Evolutionary conservation across 2,113 vertebrate genomes (phyloP).

Genomic region (Lepisosteus oculatus): DNA sequence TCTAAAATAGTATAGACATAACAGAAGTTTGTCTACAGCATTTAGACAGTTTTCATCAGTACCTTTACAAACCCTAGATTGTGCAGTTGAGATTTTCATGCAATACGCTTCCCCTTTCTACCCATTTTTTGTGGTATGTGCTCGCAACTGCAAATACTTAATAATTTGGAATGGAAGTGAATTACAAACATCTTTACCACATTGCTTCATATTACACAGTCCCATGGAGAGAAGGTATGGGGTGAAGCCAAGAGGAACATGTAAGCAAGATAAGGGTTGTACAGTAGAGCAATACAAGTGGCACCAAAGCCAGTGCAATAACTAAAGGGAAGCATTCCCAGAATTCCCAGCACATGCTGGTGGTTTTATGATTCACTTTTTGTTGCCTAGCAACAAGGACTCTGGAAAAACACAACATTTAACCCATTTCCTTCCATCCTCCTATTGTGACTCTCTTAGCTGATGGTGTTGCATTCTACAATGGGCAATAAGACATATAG

Average conservation of each 20-base stretch:
- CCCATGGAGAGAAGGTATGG: neutral
- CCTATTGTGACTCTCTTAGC: neutral
- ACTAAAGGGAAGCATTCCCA: neutral
- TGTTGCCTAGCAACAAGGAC: neutral
- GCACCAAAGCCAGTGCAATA: neutral
- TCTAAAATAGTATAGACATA: no score
- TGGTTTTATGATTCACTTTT: slow-evolving; percentile 10
- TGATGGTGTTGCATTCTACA: neutral
- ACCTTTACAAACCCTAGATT: no score
- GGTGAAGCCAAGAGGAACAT: neutral
- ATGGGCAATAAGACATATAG: no score
- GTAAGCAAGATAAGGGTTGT: neutral
- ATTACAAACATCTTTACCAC: neutral
- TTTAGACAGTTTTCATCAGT: no score
- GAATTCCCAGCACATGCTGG: neutral
- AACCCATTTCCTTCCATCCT: neutral
- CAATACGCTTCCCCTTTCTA: neutral
- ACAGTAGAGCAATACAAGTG: slow-evolving; percentile 3
- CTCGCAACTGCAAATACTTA: neutral
- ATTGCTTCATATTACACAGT: neutral
- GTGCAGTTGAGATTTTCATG: no score
- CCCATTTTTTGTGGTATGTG: slow-evolving; percentile 11
- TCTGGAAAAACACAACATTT: slow-evolving; percentile 3
- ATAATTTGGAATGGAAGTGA: neutral
- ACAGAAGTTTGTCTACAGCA: no score